Evolutionary conservation across 2,113 vertebrate genomes (phyloP).

Genomic region (Bubo bubo): DNA sequence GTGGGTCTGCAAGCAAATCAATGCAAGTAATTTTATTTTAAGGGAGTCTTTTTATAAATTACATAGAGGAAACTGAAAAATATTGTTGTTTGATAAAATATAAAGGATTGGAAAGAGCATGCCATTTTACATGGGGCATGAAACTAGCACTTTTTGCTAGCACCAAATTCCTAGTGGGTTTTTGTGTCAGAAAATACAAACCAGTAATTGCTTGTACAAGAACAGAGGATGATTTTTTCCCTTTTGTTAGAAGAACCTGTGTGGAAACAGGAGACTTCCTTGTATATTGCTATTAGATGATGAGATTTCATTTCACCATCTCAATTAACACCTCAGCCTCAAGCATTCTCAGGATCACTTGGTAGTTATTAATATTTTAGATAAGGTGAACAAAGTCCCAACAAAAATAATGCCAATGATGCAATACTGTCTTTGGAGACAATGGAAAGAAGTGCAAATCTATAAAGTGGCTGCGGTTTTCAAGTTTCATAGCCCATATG

Average conservation of each 20-base stretch:
- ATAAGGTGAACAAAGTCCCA: neutral
- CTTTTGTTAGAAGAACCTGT: neutral
- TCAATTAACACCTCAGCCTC: neutral
- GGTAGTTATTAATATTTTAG: neutral
- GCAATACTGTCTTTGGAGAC: neutral
- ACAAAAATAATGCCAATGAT: neutral
- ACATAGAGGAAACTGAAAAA: neutral
- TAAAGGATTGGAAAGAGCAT: neutral
- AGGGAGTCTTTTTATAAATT: neutral
- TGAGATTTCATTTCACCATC: neutral
- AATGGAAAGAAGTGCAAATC: neutral
- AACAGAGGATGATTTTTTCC: neutral
- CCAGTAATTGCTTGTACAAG: neutral
- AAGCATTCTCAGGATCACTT: neutral
- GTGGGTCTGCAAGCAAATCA: constrained; percentile 7
- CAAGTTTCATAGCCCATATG: neutral
- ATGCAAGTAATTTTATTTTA: constrained; percentile 12
- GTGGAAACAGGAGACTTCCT: neutral
- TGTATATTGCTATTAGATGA: neutral
- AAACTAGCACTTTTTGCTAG: neutral
- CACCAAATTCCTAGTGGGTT: neutral
- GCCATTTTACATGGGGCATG: neutral
- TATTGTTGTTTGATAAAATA: neutral
- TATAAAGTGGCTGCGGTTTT: neutral
- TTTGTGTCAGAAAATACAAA: neutral